phyloP scores from a whole-genome alignment of 2,113 vertebrate genomes.

The Corythaeola cristata region DNA sequence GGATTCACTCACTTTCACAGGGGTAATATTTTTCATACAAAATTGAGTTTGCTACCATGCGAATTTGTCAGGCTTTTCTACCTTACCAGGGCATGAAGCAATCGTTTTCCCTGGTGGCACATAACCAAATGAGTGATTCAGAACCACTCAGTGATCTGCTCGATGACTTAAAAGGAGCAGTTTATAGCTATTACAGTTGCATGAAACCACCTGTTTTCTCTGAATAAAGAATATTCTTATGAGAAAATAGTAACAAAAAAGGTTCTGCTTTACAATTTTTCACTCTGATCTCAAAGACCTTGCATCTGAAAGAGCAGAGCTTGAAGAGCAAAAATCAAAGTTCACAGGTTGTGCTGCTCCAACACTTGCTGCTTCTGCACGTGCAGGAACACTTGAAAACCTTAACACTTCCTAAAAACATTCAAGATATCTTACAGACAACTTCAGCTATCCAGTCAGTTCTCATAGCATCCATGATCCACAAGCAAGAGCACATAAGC shows the following conservation, averaged over 20 bases:
- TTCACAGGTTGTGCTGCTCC: background rate
- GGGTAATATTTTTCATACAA: background rate
- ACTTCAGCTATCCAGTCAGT: background rate
- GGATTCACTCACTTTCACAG: background rate
- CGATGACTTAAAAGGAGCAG: background rate
- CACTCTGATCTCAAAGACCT: background rate
- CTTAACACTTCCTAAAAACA: background rate
- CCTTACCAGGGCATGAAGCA: background rate
- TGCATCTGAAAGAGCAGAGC: background rate
- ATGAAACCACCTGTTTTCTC: background rate
- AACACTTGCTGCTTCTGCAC: background rate
- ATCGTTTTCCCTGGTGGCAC: background rate
- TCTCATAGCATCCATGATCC: background rate
- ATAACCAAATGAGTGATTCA: background rate
- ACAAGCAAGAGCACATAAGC: background rate
- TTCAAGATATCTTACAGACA: background rate
- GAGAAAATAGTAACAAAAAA: background rate
- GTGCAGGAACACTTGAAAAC: background rate
- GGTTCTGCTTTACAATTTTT: background rate
- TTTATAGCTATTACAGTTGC: background rate
- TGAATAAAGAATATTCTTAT: background rate
- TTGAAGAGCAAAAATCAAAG: background rate
- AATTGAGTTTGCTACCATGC: background rate
- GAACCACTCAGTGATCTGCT: background rate
- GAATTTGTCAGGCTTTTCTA: background rate